phyloP scores from a whole-genome alignment of 1,140 invertebrate genomes.

The Melipona quadrifasciata region DNA sequence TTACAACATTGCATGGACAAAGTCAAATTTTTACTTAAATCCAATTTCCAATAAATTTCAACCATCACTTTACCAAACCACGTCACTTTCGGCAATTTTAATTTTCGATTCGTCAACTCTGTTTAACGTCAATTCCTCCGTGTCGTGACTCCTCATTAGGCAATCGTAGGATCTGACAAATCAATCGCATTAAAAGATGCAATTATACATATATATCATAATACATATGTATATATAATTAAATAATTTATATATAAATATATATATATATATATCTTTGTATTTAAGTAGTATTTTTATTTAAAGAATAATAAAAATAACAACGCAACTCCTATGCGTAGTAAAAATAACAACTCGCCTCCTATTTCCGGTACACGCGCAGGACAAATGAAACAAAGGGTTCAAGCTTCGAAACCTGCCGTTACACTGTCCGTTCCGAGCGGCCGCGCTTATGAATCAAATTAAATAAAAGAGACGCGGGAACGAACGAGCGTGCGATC shows the following conservation, averaged over 20 bases:
- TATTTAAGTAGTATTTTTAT: no score
- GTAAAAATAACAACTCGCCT: no score
- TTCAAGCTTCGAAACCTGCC: not conserved
- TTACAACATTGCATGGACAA: not conserved
- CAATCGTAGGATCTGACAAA: not conserved
- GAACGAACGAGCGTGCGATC: constrained; percentile 3
- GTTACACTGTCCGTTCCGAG: not conserved
- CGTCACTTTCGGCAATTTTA: not conserved
- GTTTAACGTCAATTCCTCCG: not conserved
- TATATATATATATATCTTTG: no score
- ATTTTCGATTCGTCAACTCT: not conserved
- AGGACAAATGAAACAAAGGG: not conserved
- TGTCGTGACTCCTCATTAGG: not conserved
- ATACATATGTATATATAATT: no score
- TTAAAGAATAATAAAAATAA: no score
- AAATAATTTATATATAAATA: no score
- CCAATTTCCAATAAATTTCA: not conserved
- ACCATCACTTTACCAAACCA: not conserved
- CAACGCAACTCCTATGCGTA: no score
- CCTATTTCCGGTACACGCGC: not conserved
- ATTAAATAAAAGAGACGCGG: constrained; percentile 38
- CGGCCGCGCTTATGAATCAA: constrained; percentile 26
- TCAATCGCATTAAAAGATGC: constrained; percentile 7
- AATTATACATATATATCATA: no score
- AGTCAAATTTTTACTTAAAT: not conserved